Percentiles rank a stretch among this genome's conserved stretches.
Conservation (phyloP, 1,140 invertebrate species). For the Drosophila oshimai region DNA sequence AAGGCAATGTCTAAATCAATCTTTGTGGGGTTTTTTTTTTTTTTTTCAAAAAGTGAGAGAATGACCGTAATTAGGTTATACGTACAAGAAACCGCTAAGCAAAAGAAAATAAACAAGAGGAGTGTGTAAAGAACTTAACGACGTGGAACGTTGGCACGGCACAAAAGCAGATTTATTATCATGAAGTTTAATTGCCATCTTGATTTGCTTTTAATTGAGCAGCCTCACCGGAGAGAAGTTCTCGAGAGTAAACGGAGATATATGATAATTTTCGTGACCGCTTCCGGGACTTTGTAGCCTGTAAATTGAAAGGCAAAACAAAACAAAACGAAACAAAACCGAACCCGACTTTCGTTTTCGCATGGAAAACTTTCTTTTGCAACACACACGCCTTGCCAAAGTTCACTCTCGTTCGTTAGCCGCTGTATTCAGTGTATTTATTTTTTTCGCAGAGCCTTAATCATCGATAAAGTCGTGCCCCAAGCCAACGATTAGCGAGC, state of each 20-base stretch:
- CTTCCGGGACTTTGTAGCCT: not conserved
- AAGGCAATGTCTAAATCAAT: not conserved
- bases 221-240: not conserved
- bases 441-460: constrained; percentile 6
- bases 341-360: constrained; percentile 7
- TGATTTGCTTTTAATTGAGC: constrained; percentile 37
- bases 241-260: not conserved
- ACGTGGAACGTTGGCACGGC: constrained; percentile 12
- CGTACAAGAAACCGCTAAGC: constrained; percentile 1
- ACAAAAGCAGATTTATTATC: constrained; percentile 31
- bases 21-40: not conserved
- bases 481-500: constrained; percentile 2
- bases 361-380: constrained; percentile 20
- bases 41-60: not conserved
- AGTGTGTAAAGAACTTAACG: not conserved
- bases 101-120: not conserved
- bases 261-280: constrained; percentile 1
- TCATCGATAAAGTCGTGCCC: constrained; percentile 1
- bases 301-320: not conserved
- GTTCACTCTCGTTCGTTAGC: constrained; percentile 29
- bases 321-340: no score
- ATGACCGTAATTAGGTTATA: constrained; percentile 19
- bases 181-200: constrained; percentile 21
- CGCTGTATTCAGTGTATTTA: not conserved
- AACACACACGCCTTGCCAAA: not conserved